A percentile compares a stretch with the other conserved stretches of the same genome.
Conservation (phyloP, 2,888 invertebrate genomes). For the Aphelenchoides bicaudatus region DNA sequence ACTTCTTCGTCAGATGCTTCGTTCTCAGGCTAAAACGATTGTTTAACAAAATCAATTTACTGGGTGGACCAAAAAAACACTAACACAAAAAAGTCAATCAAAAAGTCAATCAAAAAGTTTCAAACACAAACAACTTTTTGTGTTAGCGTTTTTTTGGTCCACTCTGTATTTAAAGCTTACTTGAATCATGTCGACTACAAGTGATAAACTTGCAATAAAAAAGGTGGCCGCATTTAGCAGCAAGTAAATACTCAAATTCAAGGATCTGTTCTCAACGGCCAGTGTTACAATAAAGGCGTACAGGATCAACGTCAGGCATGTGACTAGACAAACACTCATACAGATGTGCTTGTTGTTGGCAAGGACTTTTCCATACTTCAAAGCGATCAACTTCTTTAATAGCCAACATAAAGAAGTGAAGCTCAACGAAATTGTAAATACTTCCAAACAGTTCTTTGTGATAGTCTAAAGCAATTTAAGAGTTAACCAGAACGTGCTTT, state of each 20-base stretch:
- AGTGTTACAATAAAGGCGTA: not conserved
- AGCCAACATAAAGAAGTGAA: constrained; percentile 1
- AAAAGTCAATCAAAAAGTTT: no score
- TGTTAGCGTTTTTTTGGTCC: no score
- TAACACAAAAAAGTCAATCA: no score
- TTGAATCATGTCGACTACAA: constrained; percentile 3
- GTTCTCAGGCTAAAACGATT: no score
- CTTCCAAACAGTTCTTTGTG: no score
- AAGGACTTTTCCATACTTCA: not conserved
- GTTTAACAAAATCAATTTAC: no score
- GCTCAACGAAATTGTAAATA: not conserved
- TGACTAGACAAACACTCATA: constrained; percentile 2
- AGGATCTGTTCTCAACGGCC: not conserved
- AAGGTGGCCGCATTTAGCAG: constrained; percentile 2
- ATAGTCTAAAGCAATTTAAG: no score
- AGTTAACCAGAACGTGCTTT: no score
- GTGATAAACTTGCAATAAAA: not conserved
- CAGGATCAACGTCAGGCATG: not conserved
- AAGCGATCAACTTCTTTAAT: not conserved
- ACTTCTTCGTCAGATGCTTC: no score
- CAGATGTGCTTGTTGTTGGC: not conserved
- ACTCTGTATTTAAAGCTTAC: no score
- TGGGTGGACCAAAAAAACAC: no score
- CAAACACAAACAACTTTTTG: no score
- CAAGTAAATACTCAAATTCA: not conserved